Conservation (phyloP, 2,888 invertebrate species). For the Pandemis cinnamomeana region DNA sequence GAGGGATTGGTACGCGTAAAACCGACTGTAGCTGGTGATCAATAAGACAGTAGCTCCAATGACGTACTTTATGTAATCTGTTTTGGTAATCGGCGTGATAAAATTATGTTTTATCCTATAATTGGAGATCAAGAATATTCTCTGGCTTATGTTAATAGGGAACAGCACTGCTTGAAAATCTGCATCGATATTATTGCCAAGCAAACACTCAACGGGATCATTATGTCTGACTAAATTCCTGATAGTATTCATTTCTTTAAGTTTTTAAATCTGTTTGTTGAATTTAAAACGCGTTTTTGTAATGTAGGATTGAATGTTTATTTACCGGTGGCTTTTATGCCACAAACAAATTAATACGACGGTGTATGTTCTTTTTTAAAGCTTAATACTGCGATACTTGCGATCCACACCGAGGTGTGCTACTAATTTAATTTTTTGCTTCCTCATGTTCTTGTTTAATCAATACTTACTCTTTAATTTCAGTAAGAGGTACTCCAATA, state of each 20-base stretch:
- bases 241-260: not conserved
- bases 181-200: constrained; percentile 1
- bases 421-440: not conserved
- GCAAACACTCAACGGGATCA: not conserved
- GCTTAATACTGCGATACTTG: too few relatives aligned
- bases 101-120: not conserved
- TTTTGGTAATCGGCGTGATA: not conserved
- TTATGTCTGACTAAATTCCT: not conserved
- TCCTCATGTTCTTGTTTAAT: not conserved
- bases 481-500: not conserved
- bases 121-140: not conserved
- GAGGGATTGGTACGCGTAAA: not conserved
- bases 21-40: not conserved
- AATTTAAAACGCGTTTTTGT: not conserved
- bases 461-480: not conserved
- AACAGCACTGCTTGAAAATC: not conserved
- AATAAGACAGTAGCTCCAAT: not conserved
- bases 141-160: not conserved
- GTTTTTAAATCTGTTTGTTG: not conserved
- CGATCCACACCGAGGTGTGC: too few relatives aligned
- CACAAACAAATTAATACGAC: too few relatives aligned
- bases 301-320: not conserved
- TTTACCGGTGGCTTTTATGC: too few relatives aligned
- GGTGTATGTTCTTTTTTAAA: too few relatives aligned
- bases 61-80: not conserved